A percentile compares a stretch with the other conserved stretches of the same genome.
phyloP scores from a whole-genome alignment of 2,113 vertebrate genomes.

The Ammospiza caudacuta region DNA sequence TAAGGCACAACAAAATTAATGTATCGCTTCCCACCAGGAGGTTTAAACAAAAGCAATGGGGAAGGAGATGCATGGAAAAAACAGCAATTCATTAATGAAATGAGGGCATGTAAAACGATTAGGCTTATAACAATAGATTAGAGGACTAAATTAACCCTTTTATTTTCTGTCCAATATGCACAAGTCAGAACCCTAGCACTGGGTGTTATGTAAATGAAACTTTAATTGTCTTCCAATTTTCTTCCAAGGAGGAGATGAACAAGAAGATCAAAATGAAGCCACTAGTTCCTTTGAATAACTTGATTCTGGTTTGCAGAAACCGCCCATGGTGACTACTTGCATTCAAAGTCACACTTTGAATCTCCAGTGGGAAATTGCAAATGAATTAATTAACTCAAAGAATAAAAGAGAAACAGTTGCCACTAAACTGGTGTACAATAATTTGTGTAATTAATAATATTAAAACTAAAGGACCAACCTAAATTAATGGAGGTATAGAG shows the following conservation, averaged over 20 bases:
- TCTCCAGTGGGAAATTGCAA: neutral
- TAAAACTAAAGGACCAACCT: slow-evolving; percentile 58
- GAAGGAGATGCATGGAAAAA: slow-evolving; percentile 76
- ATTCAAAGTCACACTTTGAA: neutral
- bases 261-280: neutral
- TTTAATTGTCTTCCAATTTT: slow-evolving; percentile 22
- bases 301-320: neutral
- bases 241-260: neutral
- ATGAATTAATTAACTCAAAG: slow-evolving; percentile 61
- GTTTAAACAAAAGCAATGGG: slow-evolving; percentile 85
- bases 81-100: slow-evolving; percentile 82
- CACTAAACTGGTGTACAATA: neutral
- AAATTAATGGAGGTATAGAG: slow-evolving; percentile 43
- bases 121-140: slow-evolving; percentile 77
- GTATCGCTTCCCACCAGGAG: slow-evolving; percentile 81
- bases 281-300: neutral
- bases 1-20: slow-evolving; percentile 84
- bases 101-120: slow-evolving; percentile 82
- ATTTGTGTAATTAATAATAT: slow-evolving; percentile 71
- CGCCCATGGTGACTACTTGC: neutral
- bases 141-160: slow-evolving; percentile 76
- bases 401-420: slow-evolving; percentile 24
- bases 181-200: slow-evolving; percentile 18
- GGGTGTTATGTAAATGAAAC: slow-evolving; percentile 16
- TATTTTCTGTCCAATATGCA: slow-evolving; percentile 43